Evolutionary conservation across 2,888 invertebrate species (phyloP), one percentile per base, ranked within the genome.

Genomic region (Palloptera scutellata): DNA sequence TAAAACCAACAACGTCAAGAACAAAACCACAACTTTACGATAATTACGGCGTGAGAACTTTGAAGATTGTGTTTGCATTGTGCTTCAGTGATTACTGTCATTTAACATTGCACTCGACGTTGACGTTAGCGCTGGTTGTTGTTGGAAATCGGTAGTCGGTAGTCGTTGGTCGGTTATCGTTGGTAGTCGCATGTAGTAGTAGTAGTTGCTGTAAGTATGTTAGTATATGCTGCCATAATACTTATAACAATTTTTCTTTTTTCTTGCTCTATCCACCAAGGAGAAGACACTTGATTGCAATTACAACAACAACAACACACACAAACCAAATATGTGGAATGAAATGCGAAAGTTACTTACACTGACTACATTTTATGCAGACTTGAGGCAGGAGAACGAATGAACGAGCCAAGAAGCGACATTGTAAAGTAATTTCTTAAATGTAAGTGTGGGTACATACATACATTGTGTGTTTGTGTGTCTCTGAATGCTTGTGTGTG

Each of bases 41-140:
- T 48, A 48, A 48, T 48, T 48, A 48, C 48, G 48, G 48, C 48
- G 48, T 48, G 48, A 48, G 48, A 48, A 48, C 48, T 48, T 48
- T 48, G 48, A 48, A 48, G 48, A 48, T 48, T 48, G 48, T 48
- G 48, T 48, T 48, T 48, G 48, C 48, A 48, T 48, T 48, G 48
- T 48, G 48, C 48, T 48, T 48, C 48, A 48, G 48, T 48, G 48
- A 48, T 48, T 48, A 48, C 48, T 48, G 48, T 48, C 48, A 48
- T 48, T 48, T 48, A 48, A 48, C 48, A 48, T 15, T 15, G 10
- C 48, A 13, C 5, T 15, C 48, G 13, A 11, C 48, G 10, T 48
- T 13, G 48, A 13, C 11, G 30, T 15, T 15, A 11, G 5, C 5
- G 15, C 48, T 11, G n/a, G 8, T 48, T 15, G 5, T 5, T 2